Evolutionary conservation across 2,888 invertebrate species (phyloP), one percentile per base, ranked within the genome.

Genomic region (Cryptus viduatorius): DNA sequence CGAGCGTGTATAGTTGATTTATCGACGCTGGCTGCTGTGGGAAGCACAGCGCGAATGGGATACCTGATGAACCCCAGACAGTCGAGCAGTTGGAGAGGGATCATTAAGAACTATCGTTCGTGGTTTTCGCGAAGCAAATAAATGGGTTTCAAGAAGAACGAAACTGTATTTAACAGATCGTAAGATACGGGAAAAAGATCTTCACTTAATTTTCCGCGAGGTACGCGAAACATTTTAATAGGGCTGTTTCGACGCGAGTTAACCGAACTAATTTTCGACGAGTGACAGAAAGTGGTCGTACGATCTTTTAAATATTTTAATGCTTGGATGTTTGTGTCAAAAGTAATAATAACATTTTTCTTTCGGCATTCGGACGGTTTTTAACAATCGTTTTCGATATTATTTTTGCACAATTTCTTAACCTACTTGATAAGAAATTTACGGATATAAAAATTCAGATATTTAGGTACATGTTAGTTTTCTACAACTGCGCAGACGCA

Each of bases 1-100:
- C 83, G 75, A 83, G 79, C 44, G 75, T 42, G 75, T 53, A 50
- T 42, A 65, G 76, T 79, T 83, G 75, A 83, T 83, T 83, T 71
- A 83, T 79, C 75, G 79, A 77, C 65, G 24, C 16, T 67, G 5
- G 65, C 71, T 65, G 48, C 48, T 16, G 50, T 53, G 12, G 14
- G 61, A 69, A 24, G 31, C 16, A 59, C 59, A n/a, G 46, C 44
- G 5, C 72, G 53, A 83, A 78, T 69, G 65, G 37, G 64, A 64
- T 56, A 69, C 65, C 69, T 71, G 75, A 79, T 79, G 73, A 53
- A 46, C 65, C 37, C 79, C 16, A 7, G 59, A 72, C 56, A 72
- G 50, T 16, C 37, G 37, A 37, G 64, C 61, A 53, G 61, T 75
- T 19, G 48, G 61, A 79, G 68, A 82, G 64, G 46, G 75, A 83